These are phyloP conservation scores for Epizoanthus ramosus DNA, from an alignment of 92 coral and sea anemone genomes.

Conservation along the genomic window DNA sequence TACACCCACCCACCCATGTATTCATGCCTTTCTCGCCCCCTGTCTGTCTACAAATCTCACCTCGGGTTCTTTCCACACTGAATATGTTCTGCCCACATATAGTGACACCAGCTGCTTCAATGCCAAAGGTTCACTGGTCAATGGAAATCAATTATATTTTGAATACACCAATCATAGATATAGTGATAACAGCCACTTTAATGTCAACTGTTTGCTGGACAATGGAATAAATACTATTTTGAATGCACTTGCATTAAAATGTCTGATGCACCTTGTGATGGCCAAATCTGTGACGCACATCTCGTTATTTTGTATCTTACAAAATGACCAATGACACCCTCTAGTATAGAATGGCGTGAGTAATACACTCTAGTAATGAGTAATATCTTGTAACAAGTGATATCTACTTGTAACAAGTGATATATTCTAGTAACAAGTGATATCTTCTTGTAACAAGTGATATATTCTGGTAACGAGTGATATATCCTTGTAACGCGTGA, in stretches of 20 bases:
- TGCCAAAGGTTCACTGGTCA: constrained; percentile 73
- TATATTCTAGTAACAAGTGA: too few relatives aligned
- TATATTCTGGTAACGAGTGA: too few relatives aligned
- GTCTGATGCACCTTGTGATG: background rate
- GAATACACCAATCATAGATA: constrained; percentile 25
- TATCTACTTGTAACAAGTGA: too few relatives aligned
- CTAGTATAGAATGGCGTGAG: too few relatives aligned
- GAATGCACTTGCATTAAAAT: background rate
- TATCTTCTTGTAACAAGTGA: too few relatives aligned
- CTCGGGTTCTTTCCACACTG: constrained; percentile 94
- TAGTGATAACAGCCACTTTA: constrained; percentile 80
- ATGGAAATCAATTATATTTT: background rate
- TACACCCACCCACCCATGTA: too few relatives aligned
- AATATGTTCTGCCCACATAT: constrained; percentile 84
- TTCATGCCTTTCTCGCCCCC: background rate
- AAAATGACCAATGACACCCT: too few relatives aligned
- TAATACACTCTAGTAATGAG: too few relatives aligned
- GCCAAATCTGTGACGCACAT: background rate
- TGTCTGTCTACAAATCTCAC: constrained; percentile 37
- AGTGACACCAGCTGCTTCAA: constrained; percentile 83
- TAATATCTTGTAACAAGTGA: too few relatives aligned
- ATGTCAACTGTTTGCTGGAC: constrained; percentile 71
- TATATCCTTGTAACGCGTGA: too few relatives aligned
- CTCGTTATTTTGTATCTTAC: background rate
- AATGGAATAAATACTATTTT: background rate